Percentiles rank a stretch among this genome's conserved stretches.
Conservation (phyloP, 2,797 vertebrate genomes). For the Harpagifer antarcticus region DNA sequence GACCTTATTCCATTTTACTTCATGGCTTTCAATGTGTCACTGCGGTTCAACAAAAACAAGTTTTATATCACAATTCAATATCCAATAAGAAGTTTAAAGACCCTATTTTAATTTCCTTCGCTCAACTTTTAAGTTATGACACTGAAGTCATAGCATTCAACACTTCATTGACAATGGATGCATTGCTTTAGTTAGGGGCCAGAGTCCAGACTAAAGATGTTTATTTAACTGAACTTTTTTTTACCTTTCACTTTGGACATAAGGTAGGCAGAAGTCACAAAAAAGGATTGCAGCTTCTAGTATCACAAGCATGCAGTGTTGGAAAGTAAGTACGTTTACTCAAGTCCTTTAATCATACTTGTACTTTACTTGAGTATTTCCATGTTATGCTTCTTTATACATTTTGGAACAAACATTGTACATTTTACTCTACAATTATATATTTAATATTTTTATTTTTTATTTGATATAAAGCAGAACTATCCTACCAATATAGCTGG, state of each 20-base stretch:
- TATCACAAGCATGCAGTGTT: neutral
- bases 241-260: neutral
- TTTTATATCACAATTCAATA: constrained; percentile 3
- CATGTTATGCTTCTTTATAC: no score
- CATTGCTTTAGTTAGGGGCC: neutral
- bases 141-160: neutral
- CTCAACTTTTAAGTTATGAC: neutral
- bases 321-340: no score
- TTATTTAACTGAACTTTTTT: constrained; percentile 1
- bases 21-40: neutral
- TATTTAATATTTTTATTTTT: no score
- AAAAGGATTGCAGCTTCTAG: neutral
- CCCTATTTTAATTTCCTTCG: neutral
- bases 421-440: no score
- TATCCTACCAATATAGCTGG: no score
- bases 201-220: neutral
- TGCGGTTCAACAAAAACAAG: neutral
- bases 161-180: neutral
- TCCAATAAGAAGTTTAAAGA: neutral
- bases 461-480: no score
- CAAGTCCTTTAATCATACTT: no score
- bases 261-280: neutral
- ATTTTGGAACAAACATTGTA: no score
- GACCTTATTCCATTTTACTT: neutral
- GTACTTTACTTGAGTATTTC: no score